These are phyloP conservation scores for Hyaena hyaena DNA, from an alignment of 2,113 vertebrate genomes.

Conservation along the genomic window DNA sequence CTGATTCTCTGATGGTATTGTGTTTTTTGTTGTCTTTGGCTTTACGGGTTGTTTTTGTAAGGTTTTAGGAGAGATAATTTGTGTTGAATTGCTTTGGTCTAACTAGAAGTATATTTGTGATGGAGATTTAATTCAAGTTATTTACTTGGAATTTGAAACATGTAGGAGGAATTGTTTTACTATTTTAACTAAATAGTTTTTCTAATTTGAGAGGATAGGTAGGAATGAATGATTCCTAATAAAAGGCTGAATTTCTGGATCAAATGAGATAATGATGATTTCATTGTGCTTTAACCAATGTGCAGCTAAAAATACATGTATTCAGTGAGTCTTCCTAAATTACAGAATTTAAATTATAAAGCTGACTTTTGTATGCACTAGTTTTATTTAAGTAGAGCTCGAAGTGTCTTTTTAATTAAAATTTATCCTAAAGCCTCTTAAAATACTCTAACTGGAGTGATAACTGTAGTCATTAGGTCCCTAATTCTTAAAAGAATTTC, in stretches of 20 bases:
- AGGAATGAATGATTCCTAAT: not conserved
- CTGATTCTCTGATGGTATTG: not conserved
- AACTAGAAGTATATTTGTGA: not conserved
- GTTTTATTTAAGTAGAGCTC: constrained; percentile 33
- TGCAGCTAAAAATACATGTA: constrained; percentile 33
- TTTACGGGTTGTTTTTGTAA: not conserved
- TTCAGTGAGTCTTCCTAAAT: not conserved
- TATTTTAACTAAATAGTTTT: constrained; percentile 28
- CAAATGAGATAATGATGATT: constrained; percentile 1
- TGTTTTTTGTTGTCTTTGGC: not conserved
- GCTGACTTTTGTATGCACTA: not conserved
- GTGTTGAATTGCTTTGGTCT: constrained; percentile 27
- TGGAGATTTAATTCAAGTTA: not conserved
- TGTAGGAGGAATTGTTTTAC: not conserved
- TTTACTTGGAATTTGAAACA: not conserved
- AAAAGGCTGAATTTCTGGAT: constrained; percentile 3
- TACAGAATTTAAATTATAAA: constrained; percentile 31
- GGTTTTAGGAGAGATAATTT: constrained; percentile 8
- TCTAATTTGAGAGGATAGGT: not conserved
- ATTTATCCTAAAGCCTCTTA: constrained; percentile 34
- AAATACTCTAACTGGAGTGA: not conserved
- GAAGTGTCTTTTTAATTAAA: not conserved
- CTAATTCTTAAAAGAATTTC: constrained; percentile 27
- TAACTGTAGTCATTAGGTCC: not conserved
- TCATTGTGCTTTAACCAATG: constrained; percentile 6